Evolutionary conservation across 1,140 invertebrate species (phyloP), one percentile per base, ranked within the genome.

Genomic region (Drosophila setifemur): DNA sequence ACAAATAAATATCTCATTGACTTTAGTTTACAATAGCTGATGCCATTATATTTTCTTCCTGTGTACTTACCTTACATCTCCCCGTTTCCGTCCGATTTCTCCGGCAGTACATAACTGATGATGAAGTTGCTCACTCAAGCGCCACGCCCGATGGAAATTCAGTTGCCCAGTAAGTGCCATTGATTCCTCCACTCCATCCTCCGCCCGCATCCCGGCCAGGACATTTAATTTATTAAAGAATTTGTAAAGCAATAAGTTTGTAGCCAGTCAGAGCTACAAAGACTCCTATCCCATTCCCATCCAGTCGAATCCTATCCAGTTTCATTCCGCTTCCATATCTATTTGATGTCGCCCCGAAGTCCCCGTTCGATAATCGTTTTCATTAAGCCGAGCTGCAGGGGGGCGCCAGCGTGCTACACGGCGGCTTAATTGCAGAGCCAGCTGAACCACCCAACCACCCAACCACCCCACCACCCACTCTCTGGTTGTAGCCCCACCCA

Each of bases 181-280:
- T 67, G 70, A 79, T 71, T 75, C 37, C 11, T 29, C 70, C 49
- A 49, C 72, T 42, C 42, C 55, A 49, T 25, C 50, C 28, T 43
- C 31, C 26, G 7, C 9, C 35, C 7, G 19, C 33, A 37, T 48
- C 57, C 31, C 35, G 37, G 63, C 43, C 73, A 71, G 81, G 58
- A 86, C 72, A 85, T 86, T 85, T 79, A 79, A 85, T 85, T 86
- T 85, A 85, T 85, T 85, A 75, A 86, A 85, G 75, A 85, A 86
- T 85, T 85, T 85, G 79, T 86, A 86, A 79, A 79, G 79, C 79
- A 85, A 79, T 86, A 86, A 86, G 79, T 79, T 75, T 60, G 47
- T 44, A 54, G 66, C 66, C 47, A 66, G 57, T 64, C 69, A 44
- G 44, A 25, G 14, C 19, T 12, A 37, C 12, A 16, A 14, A 37